Evolutionary conservation across 2,888 invertebrate species (phyloP), one percentile per base, ranked within the genome.

Genomic region (Dynastes tityus): DNA sequence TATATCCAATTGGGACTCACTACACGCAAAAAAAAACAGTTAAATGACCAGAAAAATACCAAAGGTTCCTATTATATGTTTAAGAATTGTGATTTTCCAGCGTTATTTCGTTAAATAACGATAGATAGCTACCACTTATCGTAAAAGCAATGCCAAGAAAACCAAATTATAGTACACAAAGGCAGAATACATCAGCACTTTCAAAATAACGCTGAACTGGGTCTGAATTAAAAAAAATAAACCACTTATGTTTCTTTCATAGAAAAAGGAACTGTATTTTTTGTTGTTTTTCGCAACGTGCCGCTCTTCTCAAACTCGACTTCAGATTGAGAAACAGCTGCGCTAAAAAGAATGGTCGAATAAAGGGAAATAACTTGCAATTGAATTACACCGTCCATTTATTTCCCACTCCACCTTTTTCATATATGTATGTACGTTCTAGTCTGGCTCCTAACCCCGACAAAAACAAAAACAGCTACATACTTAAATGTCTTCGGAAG

Each of bases 311-410:
- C 16, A n/a, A 55, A 16, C 55, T 16, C 16, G n/a, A 27, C 9
- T 29, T 63, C 63, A 63, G 63, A 63, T 29, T 32, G 13, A 8
- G 63, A 32, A 63, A 29, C 63, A 63, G 13, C 65, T n/a, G 37
- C 13, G 37, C 45, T 22, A 65, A 65, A 29, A 65, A 40, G 22
- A 16, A 13, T 6, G 8, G 65, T 2, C n/a, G 45, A 65, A 65
- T 65, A 65, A 40, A 65, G 40, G 40, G 9, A 65, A 65, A 45
- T 65, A 65, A 65, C 45, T 45, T 65, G 16, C 65, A 65, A 65
- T 65, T 65, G 65, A 65, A 65, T 65, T 65, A 65, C 65, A 45
- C 45, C 65, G 40, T 65, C 65, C 65, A 22, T 65, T 65, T 65
- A 65, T 65, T 65, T 29, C 37, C 65, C 8, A 65, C 22, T 27